These are phyloP conservation scores for Brotula barbata DNA, from an alignment of 2,797 vertebrate genomes.

Conservation along the genomic window DNA sequence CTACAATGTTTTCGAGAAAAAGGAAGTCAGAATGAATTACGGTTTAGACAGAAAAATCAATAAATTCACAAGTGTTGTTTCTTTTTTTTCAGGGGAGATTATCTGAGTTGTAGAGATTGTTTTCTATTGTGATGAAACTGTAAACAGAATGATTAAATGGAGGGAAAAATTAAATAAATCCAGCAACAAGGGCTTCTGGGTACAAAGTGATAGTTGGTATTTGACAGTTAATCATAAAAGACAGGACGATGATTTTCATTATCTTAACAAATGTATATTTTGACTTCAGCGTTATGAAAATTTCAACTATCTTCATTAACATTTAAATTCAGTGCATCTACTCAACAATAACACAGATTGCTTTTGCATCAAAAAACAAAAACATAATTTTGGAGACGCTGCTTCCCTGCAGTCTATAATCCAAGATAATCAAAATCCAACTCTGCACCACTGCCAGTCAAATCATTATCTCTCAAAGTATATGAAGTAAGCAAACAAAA, in stretches of 20 bases:
- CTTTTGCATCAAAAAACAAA: slow-evolving; percentile 47
- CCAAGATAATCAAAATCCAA: slow-evolving; percentile 34
- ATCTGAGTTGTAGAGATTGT: slow-evolving; percentile 32
- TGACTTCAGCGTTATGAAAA: slow-evolving; percentile 17
- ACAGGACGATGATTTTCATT: slow-evolving; percentile 17
- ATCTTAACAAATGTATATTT: slow-evolving; percentile 13
- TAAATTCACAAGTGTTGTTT: slow-evolving; percentile 44
- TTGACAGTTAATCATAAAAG: slow-evolving; percentile 5
- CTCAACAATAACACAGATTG: slow-evolving; percentile 28
- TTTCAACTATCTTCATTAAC: not conserved
- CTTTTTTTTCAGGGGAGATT: slow-evolving; percentile 33
- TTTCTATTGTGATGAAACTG: slow-evolving; percentile 38
- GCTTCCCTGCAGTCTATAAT: slow-evolving; percentile 35
- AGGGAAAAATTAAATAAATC: slow-evolving; percentile 30
- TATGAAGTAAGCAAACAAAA: slow-evolving; percentile 72
- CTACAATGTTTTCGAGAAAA: slow-evolving; percentile 35
- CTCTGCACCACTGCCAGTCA: slow-evolving; percentile 17
- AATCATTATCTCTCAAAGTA: slow-evolving; percentile 54
- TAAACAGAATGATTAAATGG: slow-evolving; percentile 49
- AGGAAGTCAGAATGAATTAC: slow-evolving; percentile 31
- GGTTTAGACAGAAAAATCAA: slow-evolving; percentile 48
- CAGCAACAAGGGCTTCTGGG: slow-evolving; percentile 16
- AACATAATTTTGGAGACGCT: slow-evolving; percentile 34
- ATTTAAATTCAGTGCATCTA: slow-evolving; percentile 23
- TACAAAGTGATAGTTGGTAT: slow-evolving; percentile 16